Base-by-base conservation (phyloP, 2,888 invertebrate genomes). In the Melinaea marsaeus region DNA sequence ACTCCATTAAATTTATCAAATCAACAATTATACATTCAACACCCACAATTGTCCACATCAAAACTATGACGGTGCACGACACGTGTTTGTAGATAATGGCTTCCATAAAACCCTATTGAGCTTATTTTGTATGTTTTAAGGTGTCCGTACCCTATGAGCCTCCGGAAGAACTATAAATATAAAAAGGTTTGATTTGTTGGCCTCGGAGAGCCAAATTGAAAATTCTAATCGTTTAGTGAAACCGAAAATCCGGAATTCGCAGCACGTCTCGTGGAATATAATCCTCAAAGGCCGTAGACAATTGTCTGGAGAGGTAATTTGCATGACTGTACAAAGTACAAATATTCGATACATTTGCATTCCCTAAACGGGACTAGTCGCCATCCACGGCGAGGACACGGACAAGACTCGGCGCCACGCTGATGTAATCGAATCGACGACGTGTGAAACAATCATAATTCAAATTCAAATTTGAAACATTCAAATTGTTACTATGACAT, bases 231-330 rank as follows among this genome's bases (percentile, higher is more conserved):
- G 69, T 75, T 76, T 78, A 80, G 75, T 78, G 79, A 75, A 80
- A 83, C 79, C 81, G 77, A 85, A 87, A 84, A 84, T 81, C 79
- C 82, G 69, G 66, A 69, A 89, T 86, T 83, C 88, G 71, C 69
- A 72, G 76, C 88, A 84, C 88, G 88, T 86, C 68, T 76, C 66
- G 68, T 66, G 74, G 74, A 76, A 74, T 77, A 76, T 79, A 80
- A 83, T 83, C 83, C 80, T 79, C 85, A 87, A 88, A 85, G 88
- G 84, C 87, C 80, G 75, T 73, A 78, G 82, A 89, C 88, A 90
- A 89, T 89, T 80, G 86, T 79, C 79, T 75, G 77, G 83, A 84
- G 86, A 86, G 77, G 79, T 79, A 78, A 86, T 88, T 88, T 84
- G 87, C 83, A 88, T 88, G 78, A 74, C 75, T 76, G 78, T 78